These are phyloP conservation scores for Cyprinodon variegatus DNA, from an alignment of 2,113 vertebrate species.

Conservation along the genomic window DNA sequence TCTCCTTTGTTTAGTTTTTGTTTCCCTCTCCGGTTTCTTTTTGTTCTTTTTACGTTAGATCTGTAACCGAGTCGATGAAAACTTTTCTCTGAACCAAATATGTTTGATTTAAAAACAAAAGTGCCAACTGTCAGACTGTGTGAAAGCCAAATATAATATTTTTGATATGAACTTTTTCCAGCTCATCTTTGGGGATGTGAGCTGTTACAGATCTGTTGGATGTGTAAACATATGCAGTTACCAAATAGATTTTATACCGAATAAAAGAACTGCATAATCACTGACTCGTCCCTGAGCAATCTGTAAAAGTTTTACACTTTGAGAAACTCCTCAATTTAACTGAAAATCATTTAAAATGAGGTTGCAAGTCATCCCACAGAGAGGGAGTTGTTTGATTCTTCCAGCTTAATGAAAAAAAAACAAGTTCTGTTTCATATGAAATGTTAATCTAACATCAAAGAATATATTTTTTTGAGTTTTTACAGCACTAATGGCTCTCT, in stretches of 20 bases:
- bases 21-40: slow-evolving; percentile 1
- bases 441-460: too few species aligned
- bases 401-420: too few species aligned
- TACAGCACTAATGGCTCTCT: too few species aligned
- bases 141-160: slow-evolving; percentile 22
- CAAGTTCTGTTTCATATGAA: too few species aligned
- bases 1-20: not conserved
- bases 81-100: slow-evolving; percentile 22
- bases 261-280: slow-evolving; percentile 63
- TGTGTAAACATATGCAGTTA: slow-evolving; percentile 62
- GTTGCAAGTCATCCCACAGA: too few species aligned
- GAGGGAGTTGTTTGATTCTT: too few species aligned
- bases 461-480: too few species aligned
- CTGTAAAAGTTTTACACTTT: not conserved
- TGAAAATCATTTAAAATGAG: too few species aligned
- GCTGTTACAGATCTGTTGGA: slow-evolving; percentile 26
- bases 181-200: slow-evolving; percentile 10
- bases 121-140: slow-evolving; percentile 47
- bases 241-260: slow-evolving; percentile 69
- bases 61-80: not conserved
- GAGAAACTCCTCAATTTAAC: not conserved
- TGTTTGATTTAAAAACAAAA: slow-evolving; percentile 32
- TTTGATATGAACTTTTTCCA: slow-evolving; percentile 16
- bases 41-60: slow-evolving; percentile 14
- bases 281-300: slow-evolving; percentile 9